Evolutionary conservation across 2,888 invertebrate genomes (phyloP), one percentile per base, ranked within the genome.

Genomic region (Anodontia alba): DNA sequence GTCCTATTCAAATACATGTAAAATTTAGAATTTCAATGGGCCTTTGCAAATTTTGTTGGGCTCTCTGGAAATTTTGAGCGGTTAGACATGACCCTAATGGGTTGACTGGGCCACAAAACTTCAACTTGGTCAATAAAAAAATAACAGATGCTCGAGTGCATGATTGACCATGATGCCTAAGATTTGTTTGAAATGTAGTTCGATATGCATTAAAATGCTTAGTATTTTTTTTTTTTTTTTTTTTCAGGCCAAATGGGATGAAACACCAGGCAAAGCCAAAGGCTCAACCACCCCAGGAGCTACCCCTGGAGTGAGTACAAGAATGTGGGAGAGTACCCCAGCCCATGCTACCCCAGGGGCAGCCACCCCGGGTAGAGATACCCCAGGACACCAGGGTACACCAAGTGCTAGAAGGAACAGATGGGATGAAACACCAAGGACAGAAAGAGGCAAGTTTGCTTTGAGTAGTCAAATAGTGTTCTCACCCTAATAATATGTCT

Each of bases 401-500:
- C 94, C 94, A 67, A 94, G 94, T 79, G 94, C 97, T 26, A 95
- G 99, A 17, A 96, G 99, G 68, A 99, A 99, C 95, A 96, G 99
- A 80, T 99, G 99, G 99, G 99, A 99, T 95, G 99, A 99, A 95
- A 99, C 99, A 0, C 99, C 99, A 0, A 98, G 98, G 95, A 98
- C 99, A 3, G 99, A 99, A 94, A 96, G 99, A 94, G 97, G 97
- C 96, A 91, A 76, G 83, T 38, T 17, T 54, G 5, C n/a, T n/a
- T n/a, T n/a, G 38, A 38, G 38, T 1, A n/a, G 54, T 23, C n/a
- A n/a, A 54, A 23, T 10, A 17, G 7, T 23, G n/a, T 54, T 26
- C 54, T 46, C 46, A 46, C 17, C 15, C 17, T 12, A 12, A 46
- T 46, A 46, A 17, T 15, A 46, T n/a, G n/a, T n/a, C n/a, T n/a